Conservation (phyloP, 1,140 invertebrate genomes). For the Lutraria rhynchaena region DNA sequence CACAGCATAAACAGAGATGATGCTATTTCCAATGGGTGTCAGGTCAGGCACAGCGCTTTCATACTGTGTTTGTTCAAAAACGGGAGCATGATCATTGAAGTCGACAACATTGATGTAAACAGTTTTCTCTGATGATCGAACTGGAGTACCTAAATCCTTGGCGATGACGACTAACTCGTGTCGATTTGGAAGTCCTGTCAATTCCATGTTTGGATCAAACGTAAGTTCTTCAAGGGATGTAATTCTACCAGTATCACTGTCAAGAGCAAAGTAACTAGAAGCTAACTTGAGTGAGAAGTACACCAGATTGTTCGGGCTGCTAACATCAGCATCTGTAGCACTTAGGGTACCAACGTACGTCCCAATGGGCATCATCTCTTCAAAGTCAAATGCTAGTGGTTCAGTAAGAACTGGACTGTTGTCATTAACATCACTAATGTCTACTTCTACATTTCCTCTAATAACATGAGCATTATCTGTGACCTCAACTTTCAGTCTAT, state of each 20-base stretch:
- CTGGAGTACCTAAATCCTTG: constrained; percentile 97
- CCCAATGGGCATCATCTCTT: constrained; percentile 88
- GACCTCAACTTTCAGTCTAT: constrained; percentile 91
- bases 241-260: constrained; percentile 94
- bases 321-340: constrained; percentile 93
- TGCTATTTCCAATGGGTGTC: constrained; percentile 86
- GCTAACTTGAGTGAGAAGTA: constrained; percentile 94
- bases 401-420: constrained; percentile 74
- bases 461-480: constrained; percentile 88
- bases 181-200: constrained; percentile 92
- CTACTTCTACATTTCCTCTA: constrained; percentile 88
- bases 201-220: constrained; percentile 89
- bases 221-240: constrained; percentile 91
- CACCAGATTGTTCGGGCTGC: constrained; percentile 96
- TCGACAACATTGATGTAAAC: constrained; percentile 76
- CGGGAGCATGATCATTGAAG: constrained; percentile 79
- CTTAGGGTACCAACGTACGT: constrained; percentile 90
- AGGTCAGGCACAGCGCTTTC: constrained; percentile 89
- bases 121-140: constrained; percentile 85
- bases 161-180: constrained; percentile 93
- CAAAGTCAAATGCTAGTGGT: constrained; percentile 82
- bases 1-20: constrained; percentile 89
- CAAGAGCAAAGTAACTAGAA: constrained; percentile 94
- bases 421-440: constrained; percentile 90
- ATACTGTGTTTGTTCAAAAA: constrained; percentile 75